Evolutionary conservation across 2,797 vertebrate genomes (phyloP), one percentile per base, ranked within the genome.

Genomic region (Acipenser ruthenus): DNA sequence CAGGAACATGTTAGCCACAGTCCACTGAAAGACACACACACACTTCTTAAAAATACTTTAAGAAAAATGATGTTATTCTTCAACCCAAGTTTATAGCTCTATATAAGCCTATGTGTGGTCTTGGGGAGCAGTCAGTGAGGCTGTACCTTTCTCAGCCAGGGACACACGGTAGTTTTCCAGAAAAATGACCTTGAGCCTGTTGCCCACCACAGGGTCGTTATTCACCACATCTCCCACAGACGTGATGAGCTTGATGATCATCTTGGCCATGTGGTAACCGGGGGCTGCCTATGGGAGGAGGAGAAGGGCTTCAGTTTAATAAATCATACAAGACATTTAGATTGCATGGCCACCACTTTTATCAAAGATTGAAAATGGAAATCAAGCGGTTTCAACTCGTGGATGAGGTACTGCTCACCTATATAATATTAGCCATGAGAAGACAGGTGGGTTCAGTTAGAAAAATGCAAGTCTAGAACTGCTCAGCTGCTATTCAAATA

Each of bases 91-190:
- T 10, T 6, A 6, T 6, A 48, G 7, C 8, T 48, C 10, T 49
- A 50, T 10, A 50, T 15, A 58, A 10, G 18, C 10, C 12, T 7
- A 49, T 49, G 12, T 49, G 37, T 37, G 37, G 37, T 37, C 37
- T 37, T 37, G 37, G 37, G 37, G 37, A 37, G 37, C 37, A 37
- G 37, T 37, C 37, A 37, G 12, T 49, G 65, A 11, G 6, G 60
- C 12, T 9, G 7, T 83, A 96, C 96, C 95, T 90, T 96, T 99
- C 76, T 99, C 96, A n/a, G 96, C 96, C 65, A 99, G 84, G 0
- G 95, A 95, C 15, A 99, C 96, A 67, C 93, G 88, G 88, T 99
- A 99, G 86, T 99, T 99, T 85, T 98, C 95, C 85, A 99, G 77
- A 80, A 79, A 99, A 83, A 98, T 93, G 78, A 98, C 90, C 73